Evolutionary conservation across 37 sponge, comb jelly and placozoan species (phyloP).

Genomic region (Amphimedon queenslandica): DNA sequence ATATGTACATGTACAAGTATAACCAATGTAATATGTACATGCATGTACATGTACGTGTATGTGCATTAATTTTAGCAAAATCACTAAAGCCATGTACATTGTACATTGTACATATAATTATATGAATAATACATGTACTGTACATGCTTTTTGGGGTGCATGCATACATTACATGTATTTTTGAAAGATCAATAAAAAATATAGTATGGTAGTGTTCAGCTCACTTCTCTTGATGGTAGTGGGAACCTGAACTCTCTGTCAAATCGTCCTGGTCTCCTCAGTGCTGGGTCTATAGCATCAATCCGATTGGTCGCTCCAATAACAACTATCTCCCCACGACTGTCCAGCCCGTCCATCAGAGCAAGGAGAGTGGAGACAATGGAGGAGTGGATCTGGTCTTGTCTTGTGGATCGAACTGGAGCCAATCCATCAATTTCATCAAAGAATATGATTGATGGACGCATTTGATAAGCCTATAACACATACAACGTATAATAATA

Average conservation of each 20-base stretch:
- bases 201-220: no score
- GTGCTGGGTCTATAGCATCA: slow-evolving; percentile 96
- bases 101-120: no score
- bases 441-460: slow-evolving; percentile 97
- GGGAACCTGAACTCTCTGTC: slow-evolving; percentile 94
- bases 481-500: neutral
- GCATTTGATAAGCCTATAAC: slow-evolving; percentile 86
- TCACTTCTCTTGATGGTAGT: slow-evolving; percentile 76
- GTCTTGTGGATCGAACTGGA: slow-evolving; percentile 86
- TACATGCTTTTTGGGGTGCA: no score
- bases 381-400: slow-evolving; percentile 98
- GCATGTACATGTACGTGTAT: no score
- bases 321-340: slow-evolving; percentile 88
- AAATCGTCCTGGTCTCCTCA: slow-evolving; percentile 92
- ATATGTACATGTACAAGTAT: no score
- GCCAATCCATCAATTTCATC: slow-evolving; percentile 98
- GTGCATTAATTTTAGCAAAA: no score
- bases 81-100: no score
- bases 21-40: no score
- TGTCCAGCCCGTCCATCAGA: slow-evolving; percentile 96
- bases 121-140: no score
- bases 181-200: no score
- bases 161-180: no score
- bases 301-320: slow-evolving; percentile 96
- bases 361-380: slow-evolving; percentile 97